A percentile compares a stretch with the other conserved stretches of the same genome.
These are phyloP conservation scores for Protophormia terraenovae DNA, from an alignment of 2,888 invertebrate species.

Conservation along the genomic window DNA sequence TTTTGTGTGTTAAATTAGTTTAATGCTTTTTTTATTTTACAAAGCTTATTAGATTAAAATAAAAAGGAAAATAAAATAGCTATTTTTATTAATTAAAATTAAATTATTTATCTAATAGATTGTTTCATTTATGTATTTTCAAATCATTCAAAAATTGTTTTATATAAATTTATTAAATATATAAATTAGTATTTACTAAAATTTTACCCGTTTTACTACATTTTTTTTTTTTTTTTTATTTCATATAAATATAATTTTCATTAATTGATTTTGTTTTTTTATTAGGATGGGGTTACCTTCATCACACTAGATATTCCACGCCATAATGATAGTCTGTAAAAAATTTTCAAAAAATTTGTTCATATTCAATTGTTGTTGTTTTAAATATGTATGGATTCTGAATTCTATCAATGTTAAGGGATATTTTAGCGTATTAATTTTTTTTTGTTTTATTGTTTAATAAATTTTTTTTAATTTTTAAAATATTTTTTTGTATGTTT, in stretches of 20 bases:
- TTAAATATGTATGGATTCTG: slow-evolving; percentile 61
- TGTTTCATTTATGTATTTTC: neutral
- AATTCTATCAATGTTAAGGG: slow-evolving; percentile 66
- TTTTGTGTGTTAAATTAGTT: too few relatives aligned
- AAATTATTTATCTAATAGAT: neutral
- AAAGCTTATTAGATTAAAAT: too few relatives aligned
- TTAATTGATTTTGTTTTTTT: slow-evolving; percentile 23
- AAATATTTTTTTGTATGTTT: slow-evolving; percentile 20
- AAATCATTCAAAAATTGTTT: slow-evolving; percentile 19
- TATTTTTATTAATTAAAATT: too few relatives aligned
- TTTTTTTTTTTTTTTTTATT: slow-evolving; percentile 1
- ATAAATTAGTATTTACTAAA: neutral
- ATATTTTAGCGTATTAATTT: slow-evolving; percentile 61
- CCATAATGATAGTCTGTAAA: slow-evolving; percentile 79
- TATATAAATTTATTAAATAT: neutral
- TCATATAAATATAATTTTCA: neutral
- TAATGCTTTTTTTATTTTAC: too few relatives aligned
- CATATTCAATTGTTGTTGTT: slow-evolving; percentile 62
- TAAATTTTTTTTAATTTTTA: slow-evolving; percentile 24
- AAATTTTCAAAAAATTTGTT: slow-evolving; percentile 70
- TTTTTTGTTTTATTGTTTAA: slow-evolving; percentile 11
- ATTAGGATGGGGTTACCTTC: slow-evolving; percentile 76
- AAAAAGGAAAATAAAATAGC: too few relatives aligned
- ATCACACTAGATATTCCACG: slow-evolving; percentile 80
- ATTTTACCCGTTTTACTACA: slow-evolving; percentile 31